Evolutionary conservation across 2,888 invertebrate genomes (phyloP), one percentile per base, ranked within the genome.

Genomic region (Eupithecia subfuscata): DNA sequence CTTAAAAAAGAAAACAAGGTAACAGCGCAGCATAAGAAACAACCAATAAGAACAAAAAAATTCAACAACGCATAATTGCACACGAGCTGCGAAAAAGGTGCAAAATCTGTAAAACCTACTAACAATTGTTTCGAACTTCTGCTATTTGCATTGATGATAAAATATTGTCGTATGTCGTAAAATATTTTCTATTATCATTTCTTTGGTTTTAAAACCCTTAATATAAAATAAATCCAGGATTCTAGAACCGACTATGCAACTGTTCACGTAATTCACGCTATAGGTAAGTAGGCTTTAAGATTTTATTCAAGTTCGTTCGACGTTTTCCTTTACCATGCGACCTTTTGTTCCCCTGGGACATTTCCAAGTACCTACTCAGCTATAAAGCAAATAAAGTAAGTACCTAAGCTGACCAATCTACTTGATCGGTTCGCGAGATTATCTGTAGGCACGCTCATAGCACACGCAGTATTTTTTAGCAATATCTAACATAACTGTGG

Each of bases 391-490:
- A 90, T 89, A 91, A 88, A 88, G 87, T 56, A 56, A 22, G 22
- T 87, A 37, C 37, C 37, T 37, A 37, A 5, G 7, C 7, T 87
- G 83, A 87, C 88, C 89, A 89, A 92, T 92, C 91, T 91, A 91
- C 90, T 87, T 86, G 84, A 84, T 83, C 84, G 83, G 82, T 69
- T 82, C 60, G 14, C 60, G 68, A 93, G 89, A 93, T 92, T 93
- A 90, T 85, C 86, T 89, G 89, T 87, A 88, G 89, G 45, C 40
- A 70, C 64, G 64, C 64, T 64, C 64, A 45, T 45, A 45, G 45
- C 45, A 45, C 6, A 14, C 16, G 12, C 43, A 40, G 40, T 8
- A 43, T 43, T 43, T 43, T 43, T 43, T 43, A 43, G 43, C 14
- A 11, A 43, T 12, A 12, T 43, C 43, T 43, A 43, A 43, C 9